Percentiles rank a stretch among this genome's conserved stretches.
These are phyloP conservation scores for Gadopsis bispinosus DNA, from an alignment of 2,797 vertebrate genomes.

Conservation along the genomic window DNA sequence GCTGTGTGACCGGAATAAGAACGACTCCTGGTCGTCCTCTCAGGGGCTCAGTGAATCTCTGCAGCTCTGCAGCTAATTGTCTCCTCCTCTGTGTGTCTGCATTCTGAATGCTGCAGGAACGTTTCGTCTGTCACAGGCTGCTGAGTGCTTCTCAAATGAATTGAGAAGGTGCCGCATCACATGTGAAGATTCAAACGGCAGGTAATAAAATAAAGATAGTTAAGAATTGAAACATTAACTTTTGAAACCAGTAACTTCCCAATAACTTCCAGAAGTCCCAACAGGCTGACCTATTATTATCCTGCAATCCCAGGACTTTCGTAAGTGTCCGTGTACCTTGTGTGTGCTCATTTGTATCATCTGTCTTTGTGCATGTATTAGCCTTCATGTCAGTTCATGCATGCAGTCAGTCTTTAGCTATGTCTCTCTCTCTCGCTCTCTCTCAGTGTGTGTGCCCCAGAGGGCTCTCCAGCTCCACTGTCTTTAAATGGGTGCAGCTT, in stretches of 20 bases:
- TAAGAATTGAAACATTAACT: conserved; percentile 10
- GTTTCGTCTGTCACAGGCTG: conserved; percentile 44
- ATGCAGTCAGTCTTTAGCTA: conserved; percentile 6
- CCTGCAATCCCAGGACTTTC: conserved; percentile 19
- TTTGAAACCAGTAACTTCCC: neutral
- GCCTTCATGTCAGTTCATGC: neutral
- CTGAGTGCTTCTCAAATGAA: conserved; percentile 31
- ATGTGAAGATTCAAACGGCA: conserved; percentile 29
- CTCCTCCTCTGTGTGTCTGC: conserved; percentile 53
- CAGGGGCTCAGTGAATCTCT: conserved; percentile 62
- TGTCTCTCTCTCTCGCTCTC: neutral
- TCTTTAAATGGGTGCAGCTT: conserved; percentile 39
- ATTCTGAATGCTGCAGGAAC: conserved; percentile 56
- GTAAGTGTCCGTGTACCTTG: conserved; percentile 1
- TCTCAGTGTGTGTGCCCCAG: neutral
- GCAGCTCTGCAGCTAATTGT: conserved; percentile 72
- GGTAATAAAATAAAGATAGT: conserved; percentile 16
- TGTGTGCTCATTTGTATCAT: conserved; percentile 14
- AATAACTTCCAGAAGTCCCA: conserved; percentile 10
- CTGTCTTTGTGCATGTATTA: neutral
- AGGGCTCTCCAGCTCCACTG: conserved; percentile 9
- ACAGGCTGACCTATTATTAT: conserved; percentile 17
- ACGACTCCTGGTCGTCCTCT: conserved; percentile 62
- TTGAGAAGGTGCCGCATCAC: conserved; percentile 20
- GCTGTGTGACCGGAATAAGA: conserved; percentile 78